Base-by-base conservation (phyloP, 2,113 vertebrate genomes). In the Colistium nudipinnis region DNA sequence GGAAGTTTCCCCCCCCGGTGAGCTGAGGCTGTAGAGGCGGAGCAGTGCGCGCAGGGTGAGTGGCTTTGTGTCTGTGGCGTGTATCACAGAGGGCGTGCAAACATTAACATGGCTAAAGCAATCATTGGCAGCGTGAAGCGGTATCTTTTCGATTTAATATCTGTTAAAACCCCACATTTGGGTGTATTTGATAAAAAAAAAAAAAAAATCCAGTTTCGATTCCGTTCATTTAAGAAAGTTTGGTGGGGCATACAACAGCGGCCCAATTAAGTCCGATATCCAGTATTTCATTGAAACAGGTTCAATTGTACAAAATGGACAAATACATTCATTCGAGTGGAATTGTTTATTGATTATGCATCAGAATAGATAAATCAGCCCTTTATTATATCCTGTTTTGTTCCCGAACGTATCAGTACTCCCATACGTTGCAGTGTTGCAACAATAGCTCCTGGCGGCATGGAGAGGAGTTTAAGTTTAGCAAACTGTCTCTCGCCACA, bases 1-100 rank as follows among this genome's bases (percentile, higher is more conserved):
- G 62, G 78, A 84, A 82, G 60, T 90, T 87, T 55, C 38, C 62
- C 76, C 74, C n/a, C 68, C 33, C 66, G 4, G 81, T 66, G 64
- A 80, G 63, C 76, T 17, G 78, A 74, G 52, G 7, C 22, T 6
- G 35, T 9, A 33, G 38, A 67, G 60, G 60, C 60, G 74, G 81
- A 70, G 13, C 1, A 38, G 12, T 24, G 61, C 33, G 4, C 33
- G 78, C 28, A 7, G 30, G 78, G 88, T 87, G 24, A 83, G 53
- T 54, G 30, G n/a, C 17, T n/a, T 52, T n/a, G 25, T 10, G 14
- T 13, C 6, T n/a, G 25, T 10, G 14, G 4, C 6, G 24, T 13
- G 48, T 28, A 1, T 51, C 1, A 14, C 1, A 12, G 28, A 36
- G 19, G 20, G 28, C 30, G 43, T 31, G 66, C 27, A 36, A 19